Base-by-base conservation (phyloP, 2,797 vertebrate species). In the Falco cherrug region DNA sequence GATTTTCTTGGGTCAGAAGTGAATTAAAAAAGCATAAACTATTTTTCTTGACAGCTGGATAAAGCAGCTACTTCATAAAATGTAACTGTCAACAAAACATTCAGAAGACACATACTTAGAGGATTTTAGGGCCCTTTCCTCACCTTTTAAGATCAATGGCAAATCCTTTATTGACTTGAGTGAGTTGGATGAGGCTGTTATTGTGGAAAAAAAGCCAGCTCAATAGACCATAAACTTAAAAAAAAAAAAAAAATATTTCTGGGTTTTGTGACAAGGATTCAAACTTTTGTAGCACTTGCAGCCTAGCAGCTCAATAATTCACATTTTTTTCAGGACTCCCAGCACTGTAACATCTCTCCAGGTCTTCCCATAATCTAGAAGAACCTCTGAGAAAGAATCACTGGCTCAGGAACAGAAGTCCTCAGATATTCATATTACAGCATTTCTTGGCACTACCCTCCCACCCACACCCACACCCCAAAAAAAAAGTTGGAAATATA, bases 241-340 rank as follows among this genome's bases (percentile, higher is more conserved):
- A 95, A 84, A 89, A 83, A 71, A 59, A 71, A 59, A 73, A 95
- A 93, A 83, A 82, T 65, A 90, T 69, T 95, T 74, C 70, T 93
- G 77, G 84, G 88, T 53, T 96, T 96, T 96, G 86, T 93, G 84
- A 96, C 53, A 95, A 84, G 50, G 77, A 95, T 87, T 95, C 71
- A 90, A 89, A 89, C 65, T 95, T 91, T 65, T 76, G 51, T 75
- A 90, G 81, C 87, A 71, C 61, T 97, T 93, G 84, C 78, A 96
- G 77, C 26, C 81, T 77, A 83, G 57, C 70, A 82, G 56, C 87
- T 97, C 96, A 97, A 96, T 97, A 96, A 96, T 90, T 90, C 67
- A 67, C 54, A 16, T 86, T 95, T 97, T 95, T 95, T 65, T 71
- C 54, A 79, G 33, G 18, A 68, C 26, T 95, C n/a, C 1, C 22